Percentiles rank a stretch among this genome's conserved stretches.
Conservation (phyloP, 2,797 vertebrate species). For the Decapterus maruadsi region DNA sequence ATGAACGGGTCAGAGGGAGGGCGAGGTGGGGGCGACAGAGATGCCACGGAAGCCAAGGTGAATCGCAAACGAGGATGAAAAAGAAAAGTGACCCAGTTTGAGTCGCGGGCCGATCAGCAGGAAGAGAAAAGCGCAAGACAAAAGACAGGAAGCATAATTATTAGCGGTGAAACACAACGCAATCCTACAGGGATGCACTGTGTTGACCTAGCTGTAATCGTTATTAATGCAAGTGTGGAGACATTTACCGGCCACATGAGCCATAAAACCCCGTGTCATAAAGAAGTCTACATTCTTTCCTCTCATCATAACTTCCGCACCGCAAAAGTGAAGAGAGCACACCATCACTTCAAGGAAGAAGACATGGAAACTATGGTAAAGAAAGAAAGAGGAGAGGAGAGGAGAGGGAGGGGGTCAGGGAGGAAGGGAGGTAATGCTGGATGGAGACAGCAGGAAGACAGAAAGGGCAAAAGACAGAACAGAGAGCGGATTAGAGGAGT, state of each 20-base stretch:
- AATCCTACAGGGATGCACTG: constrained; percentile 14
- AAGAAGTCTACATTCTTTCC: constrained; percentile 17
- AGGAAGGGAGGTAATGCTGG: constrained; percentile 47
- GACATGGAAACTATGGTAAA: constrained; percentile 17
- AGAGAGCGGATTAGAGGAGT: constrained; percentile 74
- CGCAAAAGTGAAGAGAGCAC: constrained; percentile 17
- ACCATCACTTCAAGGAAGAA: constrained; percentile 8
- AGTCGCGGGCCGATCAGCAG: constrained; percentile 15
- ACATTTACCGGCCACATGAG: constrained; percentile 26
- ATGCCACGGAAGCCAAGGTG: constrained; percentile 55
- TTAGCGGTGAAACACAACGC: not conserved
- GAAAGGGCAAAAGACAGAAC: constrained; percentile 72
- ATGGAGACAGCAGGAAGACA: constrained; percentile 67
- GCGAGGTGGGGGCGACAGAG: not conserved
- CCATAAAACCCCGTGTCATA: constrained; percentile 19
- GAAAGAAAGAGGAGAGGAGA: constrained; percentile 25
- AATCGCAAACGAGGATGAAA: constrained; percentile 26
- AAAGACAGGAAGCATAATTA: constrained; percentile 35
- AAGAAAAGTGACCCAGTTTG: constrained; percentile 52
- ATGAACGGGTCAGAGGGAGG: constrained; percentile 59
- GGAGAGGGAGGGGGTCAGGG: not conserved
- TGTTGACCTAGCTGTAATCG: constrained; percentile 7
- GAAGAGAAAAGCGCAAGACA: constrained; percentile 23
- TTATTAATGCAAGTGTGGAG: constrained; percentile 26
- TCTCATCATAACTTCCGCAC: not conserved